phyloP scores from a whole-genome alignment of 1,140 invertebrate genomes.

The Lysiphlebus fabarum region DNA sequence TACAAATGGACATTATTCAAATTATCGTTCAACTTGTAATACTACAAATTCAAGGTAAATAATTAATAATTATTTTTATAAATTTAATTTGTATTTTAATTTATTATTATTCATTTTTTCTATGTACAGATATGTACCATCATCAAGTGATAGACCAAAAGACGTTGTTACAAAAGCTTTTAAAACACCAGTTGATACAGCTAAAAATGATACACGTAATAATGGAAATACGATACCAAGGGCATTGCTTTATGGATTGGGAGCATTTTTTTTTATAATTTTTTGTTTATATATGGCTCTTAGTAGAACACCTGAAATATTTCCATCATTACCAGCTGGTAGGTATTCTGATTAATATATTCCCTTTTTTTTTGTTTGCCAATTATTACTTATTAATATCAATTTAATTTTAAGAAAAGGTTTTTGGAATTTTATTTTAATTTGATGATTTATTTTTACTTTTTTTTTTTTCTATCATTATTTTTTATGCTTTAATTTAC shows the following conservation, averaged over 20 bases:
- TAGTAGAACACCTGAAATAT: conserved; percentile 45
- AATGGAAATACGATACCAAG: conserved; percentile 64
- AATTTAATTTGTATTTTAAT: no score
- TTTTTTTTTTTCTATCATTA: not conserved
- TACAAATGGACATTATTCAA: conserved; percentile 49
- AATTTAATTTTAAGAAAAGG: no score
- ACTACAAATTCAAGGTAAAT: conserved; percentile 39
- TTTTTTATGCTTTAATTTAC: no score
- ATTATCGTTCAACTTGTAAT: conserved; percentile 40
- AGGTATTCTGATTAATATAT: conserved; percentile 42
- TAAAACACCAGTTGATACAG: conserved; percentile 30
- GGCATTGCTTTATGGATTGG: conserved; percentile 59
- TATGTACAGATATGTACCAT: conserved; percentile 36
- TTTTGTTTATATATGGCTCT: conserved; percentile 66
- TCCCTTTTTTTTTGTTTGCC: no score
- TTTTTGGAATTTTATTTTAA: not conserved
- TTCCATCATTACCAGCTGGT: conserved; percentile 48
- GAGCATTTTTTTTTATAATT: conserved; percentile 64
- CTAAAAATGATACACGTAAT: conserved; percentile 41
- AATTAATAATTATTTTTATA: no score
- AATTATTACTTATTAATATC: no score
- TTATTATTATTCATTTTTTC: no score
- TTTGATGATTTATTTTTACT: no score
- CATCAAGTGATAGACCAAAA: conserved; percentile 41
- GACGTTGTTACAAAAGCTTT: conserved; percentile 43